phyloP scores from a whole-genome alignment of 2,797 vertebrate genomes.

The Clarias fuscus region DNA sequence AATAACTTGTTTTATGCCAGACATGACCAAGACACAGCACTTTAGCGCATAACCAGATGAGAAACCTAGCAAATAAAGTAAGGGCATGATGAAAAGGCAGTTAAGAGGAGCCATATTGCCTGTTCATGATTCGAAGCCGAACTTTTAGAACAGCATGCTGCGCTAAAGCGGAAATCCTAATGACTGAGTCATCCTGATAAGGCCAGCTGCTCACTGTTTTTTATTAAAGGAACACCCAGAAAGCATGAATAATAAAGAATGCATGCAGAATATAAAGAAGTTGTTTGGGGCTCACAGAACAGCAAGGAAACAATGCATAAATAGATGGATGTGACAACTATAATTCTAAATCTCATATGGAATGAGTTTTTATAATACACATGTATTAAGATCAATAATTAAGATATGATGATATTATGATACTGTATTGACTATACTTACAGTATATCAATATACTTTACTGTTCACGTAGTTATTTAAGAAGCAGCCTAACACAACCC shows the following conservation, averaged over 20 bases:
- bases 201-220: conserved; percentile 32
- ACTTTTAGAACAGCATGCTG: conserved; percentile 24
- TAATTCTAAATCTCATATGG: neutral
- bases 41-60: conserved; percentile 27
- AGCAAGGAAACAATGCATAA: neutral
- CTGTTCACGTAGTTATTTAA: neutral
- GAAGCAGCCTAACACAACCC: neutral
- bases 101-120: conserved; percentile 9
- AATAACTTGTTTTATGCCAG: conserved; percentile 27
- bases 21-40: conserved; percentile 15
- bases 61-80: conserved; percentile 14
- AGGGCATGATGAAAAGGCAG: conserved; percentile 15
- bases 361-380: neutral
- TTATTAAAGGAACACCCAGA: conserved; percentile 30
- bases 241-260: conserved; percentile 36
- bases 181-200: conserved; percentile 33
- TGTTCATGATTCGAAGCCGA: conserved; percentile 39
- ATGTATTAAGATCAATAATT: conserved; percentile 2
- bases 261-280: conserved; percentile 28
- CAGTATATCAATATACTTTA: neutral
- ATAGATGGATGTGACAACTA: neutral
- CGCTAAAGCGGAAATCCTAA: conserved; percentile 20
- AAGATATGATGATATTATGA: neutral
- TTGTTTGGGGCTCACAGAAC: conserved; percentile 1
- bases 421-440: neutral